These are phyloP conservation scores for Empidonax traillii DNA, from an alignment of 2,113 vertebrate species.

Conservation along the genomic window DNA sequence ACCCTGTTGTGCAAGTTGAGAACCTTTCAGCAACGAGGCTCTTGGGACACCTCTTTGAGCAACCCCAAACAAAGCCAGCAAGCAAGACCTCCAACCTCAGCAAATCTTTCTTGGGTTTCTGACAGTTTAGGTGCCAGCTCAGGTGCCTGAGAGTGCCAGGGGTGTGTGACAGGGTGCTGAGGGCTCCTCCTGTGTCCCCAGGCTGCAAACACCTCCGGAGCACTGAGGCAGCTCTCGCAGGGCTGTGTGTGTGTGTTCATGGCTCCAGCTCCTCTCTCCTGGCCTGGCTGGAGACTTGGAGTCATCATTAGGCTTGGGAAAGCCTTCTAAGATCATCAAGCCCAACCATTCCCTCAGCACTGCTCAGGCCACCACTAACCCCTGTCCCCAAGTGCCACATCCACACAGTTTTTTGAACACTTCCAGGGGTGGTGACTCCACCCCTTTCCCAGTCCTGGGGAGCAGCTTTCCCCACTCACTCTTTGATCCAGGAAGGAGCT, in stretches of 20 bases:
- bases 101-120: background rate
- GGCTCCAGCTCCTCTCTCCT: background rate
- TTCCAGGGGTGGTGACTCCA: background rate
- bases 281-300: background rate
- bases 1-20: background rate
- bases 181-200: background rate
- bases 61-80: background rate
- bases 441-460: background rate
- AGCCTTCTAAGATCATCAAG: background rate
- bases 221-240: background rate
- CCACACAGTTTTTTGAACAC: background rate
- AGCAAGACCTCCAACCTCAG: background rate
- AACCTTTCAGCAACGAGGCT: background rate
- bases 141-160: fast-evolving
- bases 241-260: background rate
- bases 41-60: background rate
- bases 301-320: background rate
- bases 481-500: background rate
- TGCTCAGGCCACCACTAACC: background rate
- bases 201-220: fast-evolving
- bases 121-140: fast-evolving
- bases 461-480: background rate
- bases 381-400: background rate
- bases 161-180: background rate
- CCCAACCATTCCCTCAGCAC: background rate